Conservation (phyloP, 2,888 invertebrate genomes). For the Cheilosia vernalis region DNA sequence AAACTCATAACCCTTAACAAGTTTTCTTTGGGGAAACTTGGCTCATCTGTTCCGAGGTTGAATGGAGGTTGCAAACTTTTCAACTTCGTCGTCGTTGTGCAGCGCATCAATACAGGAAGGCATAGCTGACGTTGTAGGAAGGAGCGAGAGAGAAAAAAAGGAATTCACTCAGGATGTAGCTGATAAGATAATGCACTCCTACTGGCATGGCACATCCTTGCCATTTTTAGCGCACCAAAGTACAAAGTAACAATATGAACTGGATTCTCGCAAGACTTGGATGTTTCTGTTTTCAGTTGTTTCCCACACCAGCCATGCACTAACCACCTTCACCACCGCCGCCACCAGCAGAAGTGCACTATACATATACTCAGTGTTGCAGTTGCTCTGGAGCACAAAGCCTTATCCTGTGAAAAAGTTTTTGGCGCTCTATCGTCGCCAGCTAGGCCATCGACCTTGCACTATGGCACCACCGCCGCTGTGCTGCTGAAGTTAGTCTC, state of each 20-base stretch:
- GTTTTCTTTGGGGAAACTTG: conserved; percentile 71
- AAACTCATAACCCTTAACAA: conserved; percentile 75
- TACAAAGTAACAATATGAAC: conserved; percentile 75
- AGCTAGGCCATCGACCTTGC: conserved; percentile 66
- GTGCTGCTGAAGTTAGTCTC: conserved; percentile 13
- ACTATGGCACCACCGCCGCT: conserved; percentile 22
- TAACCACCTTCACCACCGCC: conserved; percentile 1
- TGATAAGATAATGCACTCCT: conserved; percentile 75
- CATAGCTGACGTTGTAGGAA: not conserved
- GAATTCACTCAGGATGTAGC: conserved; percentile 71
- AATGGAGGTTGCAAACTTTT: conserved; percentile 75
- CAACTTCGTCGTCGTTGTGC: conserved; percentile 57
- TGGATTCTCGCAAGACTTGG: conserved; percentile 48
- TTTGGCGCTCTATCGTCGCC: conserved; percentile 72
- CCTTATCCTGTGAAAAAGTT: conserved; percentile 70
- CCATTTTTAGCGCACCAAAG: conserved; percentile 57
- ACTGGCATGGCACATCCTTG: conserved; percentile 68
- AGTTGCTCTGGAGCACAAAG: conserved; percentile 47
- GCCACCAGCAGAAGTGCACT: not conserved
- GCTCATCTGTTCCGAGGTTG: conserved; percentile 74
- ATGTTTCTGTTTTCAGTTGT: conserved; percentile 64
- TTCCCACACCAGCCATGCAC: conserved; percentile 28
- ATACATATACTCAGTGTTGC: conserved; percentile 22
- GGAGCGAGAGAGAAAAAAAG: not conserved
- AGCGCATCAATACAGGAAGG: conserved; percentile 67